Base-by-base conservation (phyloP, 2,888 invertebrate species). In the Zhuqinia jingwanae region DNA sequence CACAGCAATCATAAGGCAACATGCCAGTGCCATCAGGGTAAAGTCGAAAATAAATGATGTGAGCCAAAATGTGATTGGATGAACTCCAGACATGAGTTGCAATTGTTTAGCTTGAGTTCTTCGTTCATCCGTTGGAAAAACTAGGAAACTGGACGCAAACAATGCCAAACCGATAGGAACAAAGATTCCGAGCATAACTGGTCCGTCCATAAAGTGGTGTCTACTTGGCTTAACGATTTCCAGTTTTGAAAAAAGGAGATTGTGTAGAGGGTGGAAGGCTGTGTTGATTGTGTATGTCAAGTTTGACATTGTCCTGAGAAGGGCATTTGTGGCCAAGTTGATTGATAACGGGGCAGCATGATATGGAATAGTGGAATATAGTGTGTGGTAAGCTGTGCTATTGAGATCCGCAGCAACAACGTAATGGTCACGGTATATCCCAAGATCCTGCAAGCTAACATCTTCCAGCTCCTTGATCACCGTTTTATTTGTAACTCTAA, bases 11-110 rank as follows among this genome's bases (percentile, higher is more conserved):
- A 93, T 89, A 13, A 92, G 82, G 5, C 92, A 65, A 82, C 91
- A 91, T 0, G 92, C 91, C 2, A 93, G 63, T 13, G 92, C 63
- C 91, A 92, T 92, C 79, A 93, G 92, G 73, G 92, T 86, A 73
- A 92, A 90, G 89, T 93, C 93, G 93, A 93, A 93, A 15, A 91
- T 82, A 86, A 93, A 92, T 10, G 92, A 92, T 0, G 93, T 91
- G 2, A 91, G 15, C 93, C 93, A 93, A 90, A 92, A 93, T 3
- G 91, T 91, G 11, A 92, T 60, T 2, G 92, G 88, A 56, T 91
- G 91, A 0, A 93, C 92, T 2, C 93, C 93, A 50, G 92, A 92
- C 91, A 93, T 92, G 53, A 92, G 88, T 87, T 93, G 92, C 25
- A 92, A 77, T 56, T 92, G 91, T 89, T 93, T 93, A 0, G 92